Percentiles rank a stretch among this genome's conserved stretches.
Conservation (phyloP, 2,113 vertebrate species). For the Oenanthe melanoleuca region DNA sequence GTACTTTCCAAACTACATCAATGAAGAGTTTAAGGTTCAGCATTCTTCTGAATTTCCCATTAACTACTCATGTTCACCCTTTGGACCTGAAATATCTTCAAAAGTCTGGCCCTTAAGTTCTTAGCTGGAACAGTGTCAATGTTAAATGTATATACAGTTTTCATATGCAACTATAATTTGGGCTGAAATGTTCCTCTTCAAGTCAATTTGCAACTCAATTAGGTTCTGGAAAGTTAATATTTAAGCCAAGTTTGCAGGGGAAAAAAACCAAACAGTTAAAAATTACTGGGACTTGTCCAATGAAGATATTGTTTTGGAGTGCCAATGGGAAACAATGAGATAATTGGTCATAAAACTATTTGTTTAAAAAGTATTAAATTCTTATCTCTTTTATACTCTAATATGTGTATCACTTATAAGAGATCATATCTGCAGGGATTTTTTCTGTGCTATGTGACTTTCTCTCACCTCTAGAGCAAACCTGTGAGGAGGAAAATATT, state of each 20-base stretch:
- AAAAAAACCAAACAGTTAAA: background rate
- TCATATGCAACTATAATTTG: conserved; percentile 15
- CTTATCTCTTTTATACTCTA: background rate
- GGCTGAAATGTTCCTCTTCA: background rate
- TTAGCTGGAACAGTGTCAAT: conserved; percentile 15
- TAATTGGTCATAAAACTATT: background rate
- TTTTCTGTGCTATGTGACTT: background rate
- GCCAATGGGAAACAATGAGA: background rate
- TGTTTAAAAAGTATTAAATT: background rate
- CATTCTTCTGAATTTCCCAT: background rate
- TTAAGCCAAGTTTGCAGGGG: background rate
- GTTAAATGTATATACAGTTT: background rate
- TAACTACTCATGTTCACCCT: background rate
- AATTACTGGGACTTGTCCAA: background rate
- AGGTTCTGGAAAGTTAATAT: background rate
- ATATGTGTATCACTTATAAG: background rate
- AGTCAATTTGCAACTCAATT: conserved; percentile 19
- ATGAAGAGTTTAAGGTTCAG: background rate
- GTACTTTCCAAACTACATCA: background rate
- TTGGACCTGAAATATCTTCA: background rate
- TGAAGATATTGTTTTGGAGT: background rate
- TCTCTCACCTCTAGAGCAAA: background rate
- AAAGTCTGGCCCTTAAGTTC: conserved; percentile 1
- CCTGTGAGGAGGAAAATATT: background rate
- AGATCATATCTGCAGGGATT: background rate